phyloP scores from a whole-genome alignment of 2,888 invertebrate genomes.

The Nemoura dubitans region DNA sequence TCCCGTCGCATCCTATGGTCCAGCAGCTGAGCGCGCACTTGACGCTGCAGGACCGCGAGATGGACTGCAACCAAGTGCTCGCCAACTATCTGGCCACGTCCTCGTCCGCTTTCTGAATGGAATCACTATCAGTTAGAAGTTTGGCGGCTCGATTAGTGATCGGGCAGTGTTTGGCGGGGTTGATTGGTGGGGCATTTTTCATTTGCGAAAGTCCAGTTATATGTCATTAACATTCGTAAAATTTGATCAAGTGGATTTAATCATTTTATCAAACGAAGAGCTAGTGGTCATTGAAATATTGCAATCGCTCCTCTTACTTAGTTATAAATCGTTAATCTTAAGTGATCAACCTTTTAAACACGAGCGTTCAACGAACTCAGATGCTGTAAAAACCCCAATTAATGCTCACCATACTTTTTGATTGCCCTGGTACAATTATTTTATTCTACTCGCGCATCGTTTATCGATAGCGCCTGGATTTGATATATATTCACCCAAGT shows the following conservation, averaged over 20 bases:
- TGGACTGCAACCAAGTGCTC: conserved; percentile 38
- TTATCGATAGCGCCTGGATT: no score
- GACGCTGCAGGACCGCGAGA: conserved; percentile 23
- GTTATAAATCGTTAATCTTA: no score
- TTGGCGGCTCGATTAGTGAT: conserved; percentile 32
- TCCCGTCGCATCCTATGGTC: conserved; percentile 46
- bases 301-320: no score
- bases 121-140: conserved; percentile 4
- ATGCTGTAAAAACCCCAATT: no score
- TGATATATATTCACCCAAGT: no score
- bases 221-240: not conserved
- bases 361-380: no score
- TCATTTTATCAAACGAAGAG: no score
- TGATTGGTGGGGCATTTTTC: not conserved
- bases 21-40: conserved; percentile 44
- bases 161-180: not conserved
- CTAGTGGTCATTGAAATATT: no score
- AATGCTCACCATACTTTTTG: no score
- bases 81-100: conserved; percentile 30
- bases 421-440: no score
- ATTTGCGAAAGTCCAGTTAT: not conserved
- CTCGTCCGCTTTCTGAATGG: not conserved
- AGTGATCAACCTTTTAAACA: no score
- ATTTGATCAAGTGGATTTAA: not conserved
- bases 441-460: no score